phyloP scores from a whole-genome alignment of 2,888 invertebrate species.

The Tetropium fuscum region DNA sequence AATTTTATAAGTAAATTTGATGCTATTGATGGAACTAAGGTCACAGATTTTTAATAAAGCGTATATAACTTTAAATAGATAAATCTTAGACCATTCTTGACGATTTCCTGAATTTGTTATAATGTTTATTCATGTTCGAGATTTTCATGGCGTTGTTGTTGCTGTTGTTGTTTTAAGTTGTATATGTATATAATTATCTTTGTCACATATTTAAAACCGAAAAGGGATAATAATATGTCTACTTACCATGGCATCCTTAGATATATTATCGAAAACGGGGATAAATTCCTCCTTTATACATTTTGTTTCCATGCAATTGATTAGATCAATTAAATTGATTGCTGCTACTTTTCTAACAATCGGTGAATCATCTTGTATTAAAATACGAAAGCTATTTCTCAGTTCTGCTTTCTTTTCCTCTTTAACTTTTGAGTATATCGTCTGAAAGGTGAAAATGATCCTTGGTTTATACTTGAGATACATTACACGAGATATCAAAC shows the following conservation, averaged over 20 bases:
- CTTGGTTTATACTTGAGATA: no score
- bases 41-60: no score
- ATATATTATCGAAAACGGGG: slow-evolving; percentile 56
- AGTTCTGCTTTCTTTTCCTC: slow-evolving; percentile 53
- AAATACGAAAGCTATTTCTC: slow-evolving; percentile 51
- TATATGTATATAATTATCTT: no score
- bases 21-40: no score
- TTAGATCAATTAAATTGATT: slow-evolving; percentile 51
- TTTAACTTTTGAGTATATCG: slow-evolving; percentile 55
- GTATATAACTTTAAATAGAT: no score
- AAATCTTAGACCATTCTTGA: no score
- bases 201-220: neutral
- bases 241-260: slow-evolving; percentile 58
- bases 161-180: no score
- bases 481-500: no score
- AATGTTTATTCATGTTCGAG: no score
- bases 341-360: slow-evolving; percentile 57
- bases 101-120: no score
- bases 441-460: slow-evolving; percentile 45
- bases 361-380: slow-evolving; percentile 59
- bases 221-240: neutral
- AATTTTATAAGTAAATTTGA: no score
- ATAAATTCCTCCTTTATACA: slow-evolving; percentile 56
- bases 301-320: slow-evolving; percentile 53
- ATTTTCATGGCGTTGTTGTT: no score